Conservation (phyloP, 2,113 vertebrate species). For the Ginglymostoma cirratum region DNA sequence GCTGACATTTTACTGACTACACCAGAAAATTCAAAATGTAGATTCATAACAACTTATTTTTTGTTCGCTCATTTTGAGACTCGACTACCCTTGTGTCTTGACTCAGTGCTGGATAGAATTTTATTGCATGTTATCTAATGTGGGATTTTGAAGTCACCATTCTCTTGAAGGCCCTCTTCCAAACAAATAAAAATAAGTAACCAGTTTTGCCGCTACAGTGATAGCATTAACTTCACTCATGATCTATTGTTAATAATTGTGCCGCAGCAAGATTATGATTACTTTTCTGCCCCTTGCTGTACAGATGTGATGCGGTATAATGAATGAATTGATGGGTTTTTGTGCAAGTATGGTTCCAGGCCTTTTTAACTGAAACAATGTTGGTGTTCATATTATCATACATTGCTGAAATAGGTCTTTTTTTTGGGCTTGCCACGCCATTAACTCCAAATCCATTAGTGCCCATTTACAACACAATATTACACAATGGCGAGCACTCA, state of each 20-base stretch:
- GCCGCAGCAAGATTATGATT: not conserved
- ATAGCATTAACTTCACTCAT: not conserved
- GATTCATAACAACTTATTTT: not conserved
- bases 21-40: not conserved
- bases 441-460: conserved; percentile 26
- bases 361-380: not conserved
- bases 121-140: not conserved
- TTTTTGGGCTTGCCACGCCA: conserved; percentile 21
- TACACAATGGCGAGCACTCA: conserved; percentile 13
- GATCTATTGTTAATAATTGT: not conserved
- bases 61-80: not conserved
- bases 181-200: not conserved
- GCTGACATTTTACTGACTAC: not conserved
- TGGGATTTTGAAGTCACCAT: not conserved
- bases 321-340: not conserved
- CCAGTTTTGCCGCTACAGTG: not conserved
- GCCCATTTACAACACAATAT: not conserved
- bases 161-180: too few relatives aligned
- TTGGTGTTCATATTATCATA: conserved; percentile 4
- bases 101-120: not conserved
- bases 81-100: not conserved
- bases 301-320: not conserved
- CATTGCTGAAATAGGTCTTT: not conserved
- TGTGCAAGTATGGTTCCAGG: not conserved
- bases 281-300: not conserved